Base-by-base conservation (phyloP, 2,113 vertebrate species). In the Sapayoa aenigma region DNA sequence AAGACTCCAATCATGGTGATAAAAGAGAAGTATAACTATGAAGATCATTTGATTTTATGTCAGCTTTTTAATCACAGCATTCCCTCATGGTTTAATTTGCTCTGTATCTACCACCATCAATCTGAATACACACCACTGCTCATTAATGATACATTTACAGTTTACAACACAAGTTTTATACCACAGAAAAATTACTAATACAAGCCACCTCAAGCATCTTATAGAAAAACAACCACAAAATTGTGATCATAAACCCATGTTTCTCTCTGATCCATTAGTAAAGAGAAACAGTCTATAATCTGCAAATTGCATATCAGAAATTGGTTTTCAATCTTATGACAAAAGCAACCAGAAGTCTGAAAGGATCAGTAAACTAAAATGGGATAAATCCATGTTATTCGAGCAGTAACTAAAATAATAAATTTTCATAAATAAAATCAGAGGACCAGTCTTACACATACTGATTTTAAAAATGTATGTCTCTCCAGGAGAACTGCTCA, bases 21-120 rank as follows among this genome's bases (percentile, higher is more conserved):
- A 90, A 86, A 93, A 90, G 11, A 59, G 35, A 95, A 96, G 74
- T 72, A 72, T 55, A 52, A 67, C 66, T 93, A 89, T 59, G 72
- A 81, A 86, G 59, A 84, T 78, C 47, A 92, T 95, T 93, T 95
- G 78, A 88, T 60, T 95, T 96, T 90, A 93, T 93, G 72, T 81
- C 68, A 84, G 47, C 52, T 94, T 90, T 95, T 94, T 88, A 94
- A 96, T 96, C 90, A 93, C n/a, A 86, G 31, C 78, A 90, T 91
- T 94, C 65, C 53, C 44, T 81, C 80, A 65, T 31, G 37, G 67
- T 93, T 96, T 93, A 96, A 93, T 93, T 93, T 92, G 85, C 72
- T 88, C 82, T 86, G 56, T 41, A 71, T 69, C 42, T 86, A 84
- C 21, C n/a, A 71, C 30, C 49, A 71, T 94, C 76, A 90, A 68